Conservation (phyloP, 2,888 invertebrate species). For the Plagodis dolabraria region DNA sequence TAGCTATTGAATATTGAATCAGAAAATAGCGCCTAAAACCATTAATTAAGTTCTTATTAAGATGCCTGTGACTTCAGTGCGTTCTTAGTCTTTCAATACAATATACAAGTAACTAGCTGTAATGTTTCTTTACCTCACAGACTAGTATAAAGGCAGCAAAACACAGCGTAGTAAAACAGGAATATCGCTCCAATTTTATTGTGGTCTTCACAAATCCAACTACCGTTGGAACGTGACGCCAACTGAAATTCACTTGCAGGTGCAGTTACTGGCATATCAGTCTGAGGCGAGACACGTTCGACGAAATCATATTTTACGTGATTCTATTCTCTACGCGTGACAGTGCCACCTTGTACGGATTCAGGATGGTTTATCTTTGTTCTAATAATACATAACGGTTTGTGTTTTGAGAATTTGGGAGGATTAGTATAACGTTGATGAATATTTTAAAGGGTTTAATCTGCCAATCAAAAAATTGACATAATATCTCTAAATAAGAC, state of each 20-base stretch:
- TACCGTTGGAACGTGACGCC: slow-evolving; percentile 19
- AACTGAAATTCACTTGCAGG: slow-evolving; percentile 53
- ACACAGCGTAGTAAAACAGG: neutral
- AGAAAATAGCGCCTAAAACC: too few relatives aligned
- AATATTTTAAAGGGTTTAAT: too few relatives aligned
- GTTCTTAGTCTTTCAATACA: too few relatives aligned
- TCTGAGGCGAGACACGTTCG: slow-evolving; percentile 63
- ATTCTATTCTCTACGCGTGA: slow-evolving; percentile 60
- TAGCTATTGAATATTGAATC: too few relatives aligned
- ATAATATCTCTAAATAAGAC: too few relatives aligned
- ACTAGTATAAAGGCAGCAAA: neutral
- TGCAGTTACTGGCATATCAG: slow-evolving; percentile 43
- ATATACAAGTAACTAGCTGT: too few relatives aligned
- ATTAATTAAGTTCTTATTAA: too few relatives aligned
- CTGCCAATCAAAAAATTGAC: too few relatives aligned
- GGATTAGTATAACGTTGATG: too few relatives aligned
- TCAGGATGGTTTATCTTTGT: slow-evolving; percentile 24
- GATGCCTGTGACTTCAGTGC: too few relatives aligned
- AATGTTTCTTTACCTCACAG: too few relatives aligned
- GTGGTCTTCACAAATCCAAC: slow-evolving; percentile 12
- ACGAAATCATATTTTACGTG: slow-evolving; percentile 80
- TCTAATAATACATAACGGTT: slow-evolving; percentile 1
- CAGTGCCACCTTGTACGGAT: slow-evolving; percentile 30
- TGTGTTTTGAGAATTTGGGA: neutral
- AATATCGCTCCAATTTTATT: slow-evolving; percentile 5